Evolutionary conservation across 2,888 invertebrate genomes (phyloP).

Genomic region (Phlogophora meticulosa): DNA sequence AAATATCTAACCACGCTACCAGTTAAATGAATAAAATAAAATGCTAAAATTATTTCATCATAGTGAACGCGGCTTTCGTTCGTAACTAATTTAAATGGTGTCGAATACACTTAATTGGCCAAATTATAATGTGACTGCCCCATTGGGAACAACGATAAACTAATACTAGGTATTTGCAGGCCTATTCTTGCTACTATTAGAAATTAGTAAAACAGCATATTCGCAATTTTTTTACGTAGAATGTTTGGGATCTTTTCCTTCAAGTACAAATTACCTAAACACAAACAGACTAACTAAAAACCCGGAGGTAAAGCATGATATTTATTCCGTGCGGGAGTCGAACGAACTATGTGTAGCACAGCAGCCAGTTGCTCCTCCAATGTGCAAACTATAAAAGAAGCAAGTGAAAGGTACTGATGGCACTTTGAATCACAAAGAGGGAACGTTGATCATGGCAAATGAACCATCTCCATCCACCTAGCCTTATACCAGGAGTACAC

Average conservation of each 20-base stretch:
- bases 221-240: no score
- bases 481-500: no score
- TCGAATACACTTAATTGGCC: conserved; percentile 20
- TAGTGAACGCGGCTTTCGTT: conserved; percentile 30
- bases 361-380: not conserved
- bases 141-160: conserved; percentile 26
- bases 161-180: conserved; percentile 27
- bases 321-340: not conserved
- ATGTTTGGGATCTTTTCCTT: no score
- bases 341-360: no score
- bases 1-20: no score
- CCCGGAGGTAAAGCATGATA: no score
- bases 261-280: no score
- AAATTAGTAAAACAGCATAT: not conserved
- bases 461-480: no score
- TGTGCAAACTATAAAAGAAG: not conserved
- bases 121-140: conserved; percentile 51
- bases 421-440: not conserved
- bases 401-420: no score
- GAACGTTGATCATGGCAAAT: no score
- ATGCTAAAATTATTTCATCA: not conserved
- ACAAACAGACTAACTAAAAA: no score
- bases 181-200: conserved; percentile 18
- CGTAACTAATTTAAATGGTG: conserved; percentile 6
- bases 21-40: no score